These are phyloP conservation scores for Brachymystax lenok DNA, from an alignment of 2,797 vertebrate genomes.

Conservation along the genomic window DNA sequence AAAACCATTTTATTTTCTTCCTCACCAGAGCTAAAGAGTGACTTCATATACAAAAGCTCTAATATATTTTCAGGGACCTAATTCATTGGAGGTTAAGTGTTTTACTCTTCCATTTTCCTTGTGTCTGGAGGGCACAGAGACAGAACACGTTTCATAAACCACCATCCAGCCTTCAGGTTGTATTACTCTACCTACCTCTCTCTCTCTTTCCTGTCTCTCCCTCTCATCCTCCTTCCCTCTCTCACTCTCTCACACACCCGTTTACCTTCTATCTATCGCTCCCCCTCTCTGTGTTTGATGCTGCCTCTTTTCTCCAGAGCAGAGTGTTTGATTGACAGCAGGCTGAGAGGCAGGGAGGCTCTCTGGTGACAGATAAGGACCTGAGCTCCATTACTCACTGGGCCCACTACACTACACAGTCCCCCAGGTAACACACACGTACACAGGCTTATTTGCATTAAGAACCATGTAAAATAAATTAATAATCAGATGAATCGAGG, in stretches of 20 bases:
- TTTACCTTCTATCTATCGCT: no score
- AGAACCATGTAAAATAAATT: conserved; percentile 75
- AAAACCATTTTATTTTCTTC: conserved; percentile 64
- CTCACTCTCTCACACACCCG: conserved; percentile 10
- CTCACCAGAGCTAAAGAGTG: conserved; percentile 50
- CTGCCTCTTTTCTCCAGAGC: conserved; percentile 69
- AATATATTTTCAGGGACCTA: conserved; percentile 46
- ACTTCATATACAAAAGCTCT: conserved; percentile 47
- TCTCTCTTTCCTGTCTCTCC: neutral
- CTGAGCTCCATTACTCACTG: conserved; percentile 76
- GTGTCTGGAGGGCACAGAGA: neutral
- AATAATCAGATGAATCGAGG: conserved; percentile 73
- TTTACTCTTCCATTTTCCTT: conserved; percentile 32
- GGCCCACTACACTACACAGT: conserved; percentile 45
- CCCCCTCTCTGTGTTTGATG: conserved; percentile 65
- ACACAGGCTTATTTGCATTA: conserved; percentile 73
- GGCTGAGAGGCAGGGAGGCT: conserved; percentile 73
- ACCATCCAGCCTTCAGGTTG: neutral
- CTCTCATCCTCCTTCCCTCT: conserved; percentile 41
- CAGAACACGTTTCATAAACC: neutral
- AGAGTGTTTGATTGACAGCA: conserved; percentile 75
- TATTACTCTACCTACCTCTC: neutral
- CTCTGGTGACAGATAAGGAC: conserved; percentile 79
- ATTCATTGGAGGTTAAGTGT: conserved; percentile 71
- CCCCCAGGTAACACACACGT: conserved; percentile 21